A percentile compares a stretch with the other conserved stretches of the same genome.
Conservation (phyloP, 2,888 invertebrate genomes). For the Buathra laborator region DNA sequence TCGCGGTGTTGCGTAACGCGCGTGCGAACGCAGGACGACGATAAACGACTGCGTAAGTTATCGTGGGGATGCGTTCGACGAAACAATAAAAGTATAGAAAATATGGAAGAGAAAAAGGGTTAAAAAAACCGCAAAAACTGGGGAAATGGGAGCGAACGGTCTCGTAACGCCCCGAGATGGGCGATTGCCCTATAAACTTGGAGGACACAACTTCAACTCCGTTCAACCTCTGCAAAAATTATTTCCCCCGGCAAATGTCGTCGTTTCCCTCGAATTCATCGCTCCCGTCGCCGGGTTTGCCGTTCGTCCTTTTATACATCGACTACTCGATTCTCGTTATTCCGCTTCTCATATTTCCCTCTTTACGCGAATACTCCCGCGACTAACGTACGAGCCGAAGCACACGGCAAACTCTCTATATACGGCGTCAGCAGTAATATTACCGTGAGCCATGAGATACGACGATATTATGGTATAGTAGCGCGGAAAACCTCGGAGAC, state of each 20-base stretch:
- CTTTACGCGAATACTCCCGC: neutral
- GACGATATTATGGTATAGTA: conserved; percentile 10
- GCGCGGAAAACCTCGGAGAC: conserved; percentile 1
- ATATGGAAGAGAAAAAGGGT: neutral
- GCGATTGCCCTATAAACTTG: conserved; percentile 52
- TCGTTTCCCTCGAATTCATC: conserved; percentile 9
- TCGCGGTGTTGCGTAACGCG: neutral
- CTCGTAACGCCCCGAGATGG: conserved; percentile 17
- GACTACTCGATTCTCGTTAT: conserved; percentile 24
- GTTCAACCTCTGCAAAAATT: conserved; percentile 24
- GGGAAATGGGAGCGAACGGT: neutral
- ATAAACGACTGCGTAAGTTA: neutral
- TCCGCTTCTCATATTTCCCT: conserved; percentile 18
- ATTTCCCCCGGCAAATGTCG: conserved; percentile 45
- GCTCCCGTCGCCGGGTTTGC: neutral
- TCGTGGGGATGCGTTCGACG: neutral
- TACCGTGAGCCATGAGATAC: conserved; percentile 8
- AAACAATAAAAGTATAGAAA: neutral
- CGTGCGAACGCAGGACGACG: neutral
- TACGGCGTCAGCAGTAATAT: conserved; percentile 20
- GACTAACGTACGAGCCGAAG: neutral
- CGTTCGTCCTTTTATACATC: conserved; percentile 30
- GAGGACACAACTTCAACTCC: neutral
- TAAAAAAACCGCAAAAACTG: neutral
- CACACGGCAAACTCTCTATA: neutral